Evolutionary conservation across 2,113 vertebrate species (phyloP).

Genomic region (Hippocampus zosterae): DNA sequence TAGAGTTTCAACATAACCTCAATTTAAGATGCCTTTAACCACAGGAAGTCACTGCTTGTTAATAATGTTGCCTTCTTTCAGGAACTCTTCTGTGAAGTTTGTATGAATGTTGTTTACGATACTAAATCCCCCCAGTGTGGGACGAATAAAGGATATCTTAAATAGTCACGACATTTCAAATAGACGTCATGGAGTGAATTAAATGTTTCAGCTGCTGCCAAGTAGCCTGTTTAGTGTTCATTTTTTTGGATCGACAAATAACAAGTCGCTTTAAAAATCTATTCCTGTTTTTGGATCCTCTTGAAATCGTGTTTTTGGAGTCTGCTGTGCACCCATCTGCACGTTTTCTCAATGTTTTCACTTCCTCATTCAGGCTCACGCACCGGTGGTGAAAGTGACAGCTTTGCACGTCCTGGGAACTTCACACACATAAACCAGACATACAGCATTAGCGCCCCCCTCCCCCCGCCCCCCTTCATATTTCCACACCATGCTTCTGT

Average conservation of each 20-base stretch:
- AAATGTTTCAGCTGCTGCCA: conserved; percentile 18
- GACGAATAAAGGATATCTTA: no score
- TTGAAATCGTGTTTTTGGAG: conserved; percentile 43
- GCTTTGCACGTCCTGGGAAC: conserved; percentile 69
- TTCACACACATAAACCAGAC: conserved; percentile 62
- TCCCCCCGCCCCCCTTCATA: conserved; percentile 16
- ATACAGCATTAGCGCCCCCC: conserved; percentile 21
- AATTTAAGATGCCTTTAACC: conserved; percentile 54
- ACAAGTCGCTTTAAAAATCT: background rate
- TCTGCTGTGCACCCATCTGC: conserved; percentile 61
- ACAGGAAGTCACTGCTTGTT: conserved; percentile 44
- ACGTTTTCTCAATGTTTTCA: conserved; percentile 34
- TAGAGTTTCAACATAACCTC: conserved; percentile 48
- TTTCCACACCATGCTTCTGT: conserved; percentile 63
- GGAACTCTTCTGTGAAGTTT: conserved; percentile 38
- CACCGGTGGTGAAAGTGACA: conserved; percentile 66
- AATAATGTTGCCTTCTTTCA: conserved; percentile 38
- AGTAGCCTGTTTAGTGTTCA: conserved; percentile 21
- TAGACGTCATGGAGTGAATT: conserved; percentile 23
- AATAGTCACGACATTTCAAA: conserved; percentile 22
- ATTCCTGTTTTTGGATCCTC: conserved; percentile 31
- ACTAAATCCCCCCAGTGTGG: no score
- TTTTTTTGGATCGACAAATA: conserved; percentile 30
- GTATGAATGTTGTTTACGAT: conserved; percentile 45
- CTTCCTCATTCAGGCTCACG: conserved; percentile 52